phyloP scores from a whole-genome alignment of 1,140 invertebrate species.

The Laupala kohalensis region DNA sequence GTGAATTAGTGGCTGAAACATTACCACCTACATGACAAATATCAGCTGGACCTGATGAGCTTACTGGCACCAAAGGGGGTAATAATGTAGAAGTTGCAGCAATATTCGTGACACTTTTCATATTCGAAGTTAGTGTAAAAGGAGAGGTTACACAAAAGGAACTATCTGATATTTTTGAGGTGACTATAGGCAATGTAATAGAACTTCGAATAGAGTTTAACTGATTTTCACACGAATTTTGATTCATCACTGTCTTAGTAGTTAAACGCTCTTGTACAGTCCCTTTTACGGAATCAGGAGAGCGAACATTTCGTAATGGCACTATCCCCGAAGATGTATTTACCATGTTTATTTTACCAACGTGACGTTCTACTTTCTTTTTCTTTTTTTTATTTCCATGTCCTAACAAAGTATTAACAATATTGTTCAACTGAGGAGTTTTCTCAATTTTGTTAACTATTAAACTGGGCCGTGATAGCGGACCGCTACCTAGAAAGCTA shows the following conservation, averaged over 20 bases:
- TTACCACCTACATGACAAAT: background rate
- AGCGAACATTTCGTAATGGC: background rate
- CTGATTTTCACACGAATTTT: no score
- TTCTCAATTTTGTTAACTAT: background rate
- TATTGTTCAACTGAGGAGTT: background rate
- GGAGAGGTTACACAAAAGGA: background rate
- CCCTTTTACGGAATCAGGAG: background rate
- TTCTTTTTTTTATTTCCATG: background rate
- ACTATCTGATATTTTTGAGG: background rate
- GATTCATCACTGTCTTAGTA: no score
- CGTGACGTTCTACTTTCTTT: background rate
- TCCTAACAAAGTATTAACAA: background rate
- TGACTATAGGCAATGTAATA: background rate
- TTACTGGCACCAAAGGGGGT: background rate
- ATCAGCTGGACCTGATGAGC: background rate
- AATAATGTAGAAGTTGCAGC: background rate
- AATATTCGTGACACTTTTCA: background rate
- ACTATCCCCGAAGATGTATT: background rate
- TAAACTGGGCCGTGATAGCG: slow-evolving; percentile 3
- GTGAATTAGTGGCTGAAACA: background rate
- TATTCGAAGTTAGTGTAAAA: background rate
- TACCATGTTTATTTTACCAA: background rate
- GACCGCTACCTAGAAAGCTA: background rate
- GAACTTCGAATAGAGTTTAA: background rate
- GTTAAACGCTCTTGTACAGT: background rate